A percentile compares a stretch with the other conserved stretches of the same genome.
Conservation (phyloP, 1,140 invertebrate species). For the Apolygus lucorum region DNA sequence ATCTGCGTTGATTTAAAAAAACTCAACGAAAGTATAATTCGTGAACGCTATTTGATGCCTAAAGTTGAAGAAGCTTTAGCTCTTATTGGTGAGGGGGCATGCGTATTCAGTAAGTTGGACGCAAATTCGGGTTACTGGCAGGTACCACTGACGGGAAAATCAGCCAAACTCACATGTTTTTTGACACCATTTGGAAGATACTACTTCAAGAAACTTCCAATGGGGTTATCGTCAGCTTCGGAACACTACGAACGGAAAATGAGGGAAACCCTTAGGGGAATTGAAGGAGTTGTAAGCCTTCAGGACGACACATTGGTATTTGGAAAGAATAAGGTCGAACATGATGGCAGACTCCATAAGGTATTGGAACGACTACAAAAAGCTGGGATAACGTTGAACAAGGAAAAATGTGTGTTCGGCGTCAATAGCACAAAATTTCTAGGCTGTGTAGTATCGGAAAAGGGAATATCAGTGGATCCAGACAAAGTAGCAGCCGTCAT, state of each 20-base stretch:
- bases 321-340: no score
- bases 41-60: slow-evolving; percentile 33
- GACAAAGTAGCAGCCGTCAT: slow-evolving; percentile 35
- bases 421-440: slow-evolving; percentile 35
- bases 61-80: slow-evolving; percentile 33
- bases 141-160: slow-evolving; percentile 37
- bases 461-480: slow-evolving; percentile 35
- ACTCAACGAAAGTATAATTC: slow-evolving; percentile 35
- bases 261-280: slow-evolving; percentile 28
- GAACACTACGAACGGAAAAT: slow-evolving; percentile 34
- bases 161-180: slow-evolving; percentile 34
- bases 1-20: slow-evolving; percentile 40
- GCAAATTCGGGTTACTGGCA: slow-evolving; percentile 39
- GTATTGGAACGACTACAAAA: slow-evolving; percentile 29
- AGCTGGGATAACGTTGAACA: slow-evolving; percentile 34
- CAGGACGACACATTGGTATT: no score
- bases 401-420: slow-evolving; percentile 33
- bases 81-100: slow-evolving; percentile 20
- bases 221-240: slow-evolving; percentile 34
- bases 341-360: slow-evolving; percentile 32
- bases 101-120: slow-evolving; percentile 34
- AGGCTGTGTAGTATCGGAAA: slow-evolving; percentile 37
- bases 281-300: no score
- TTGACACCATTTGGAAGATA: slow-evolving; percentile 37
- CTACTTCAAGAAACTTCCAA: slow-evolving; percentile 35